Percentiles rank a stretch among this genome's conserved stretches.
These are phyloP conservation scores for Thomomys bottae DNA, from an alignment of 2,113 vertebrate genomes.

Conservation along the genomic window DNA sequence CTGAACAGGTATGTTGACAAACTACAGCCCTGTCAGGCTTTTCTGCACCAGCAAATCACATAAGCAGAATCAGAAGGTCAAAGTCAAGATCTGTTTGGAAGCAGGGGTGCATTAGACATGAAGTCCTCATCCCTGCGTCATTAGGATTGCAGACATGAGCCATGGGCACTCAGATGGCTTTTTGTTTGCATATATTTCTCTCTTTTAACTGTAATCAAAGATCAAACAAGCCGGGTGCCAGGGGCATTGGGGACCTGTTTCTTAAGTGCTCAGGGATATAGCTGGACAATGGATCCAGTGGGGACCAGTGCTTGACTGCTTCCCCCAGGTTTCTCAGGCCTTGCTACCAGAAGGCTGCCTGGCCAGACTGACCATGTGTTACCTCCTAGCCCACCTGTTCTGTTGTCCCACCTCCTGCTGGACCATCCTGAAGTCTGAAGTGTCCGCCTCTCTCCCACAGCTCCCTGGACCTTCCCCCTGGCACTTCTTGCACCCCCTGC, in stretches of 20 bases:
- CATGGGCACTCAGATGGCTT: not conserved
- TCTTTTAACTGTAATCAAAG: too few species aligned
- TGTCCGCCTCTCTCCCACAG: conserved; percentile 18
- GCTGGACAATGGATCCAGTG: not conserved
- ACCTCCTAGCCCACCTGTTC: rapidly evolving
- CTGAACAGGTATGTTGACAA: not conserved
- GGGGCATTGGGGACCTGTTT: not conserved
- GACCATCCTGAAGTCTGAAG: not conserved
- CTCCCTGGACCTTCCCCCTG: not conserved
- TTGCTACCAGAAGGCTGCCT: not conserved
- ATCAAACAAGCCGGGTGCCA: too few species aligned
- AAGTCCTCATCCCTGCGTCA: too few species aligned
- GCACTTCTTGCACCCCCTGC: not conserved
- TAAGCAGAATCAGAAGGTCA: not conserved
- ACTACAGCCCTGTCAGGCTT: not conserved
- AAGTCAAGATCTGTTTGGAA: not conserved
- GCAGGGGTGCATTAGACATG: not conserved
- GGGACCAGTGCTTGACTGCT: not conserved
- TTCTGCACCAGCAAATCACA: not conserved
- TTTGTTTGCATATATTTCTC: too few species aligned
- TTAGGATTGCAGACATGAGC: too few species aligned
- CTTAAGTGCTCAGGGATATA: not conserved
- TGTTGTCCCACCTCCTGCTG: not conserved
- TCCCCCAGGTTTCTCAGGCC: not conserved
- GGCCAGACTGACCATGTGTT: not conserved